Evolutionary conservation across 2,888 invertebrate genomes (phyloP).

Genomic region (Eretmocerus hayati): DNA sequence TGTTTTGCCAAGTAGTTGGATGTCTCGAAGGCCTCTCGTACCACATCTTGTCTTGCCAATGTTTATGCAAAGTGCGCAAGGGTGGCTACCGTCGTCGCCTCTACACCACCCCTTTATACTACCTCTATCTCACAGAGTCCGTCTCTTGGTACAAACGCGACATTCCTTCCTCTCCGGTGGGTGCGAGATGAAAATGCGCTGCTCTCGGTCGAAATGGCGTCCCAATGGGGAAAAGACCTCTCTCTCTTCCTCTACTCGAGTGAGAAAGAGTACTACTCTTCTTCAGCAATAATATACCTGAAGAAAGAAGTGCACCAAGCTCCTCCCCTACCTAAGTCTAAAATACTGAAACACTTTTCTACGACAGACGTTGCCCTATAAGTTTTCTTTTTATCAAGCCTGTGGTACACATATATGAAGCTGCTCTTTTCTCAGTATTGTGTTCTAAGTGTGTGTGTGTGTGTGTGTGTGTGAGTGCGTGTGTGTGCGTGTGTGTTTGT

Average conservation of each 20-base stretch:
- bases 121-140: background rate
- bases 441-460: no score
- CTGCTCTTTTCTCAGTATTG: background rate
- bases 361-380: conserved; percentile 17
- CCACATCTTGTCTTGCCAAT: conserved; percentile 1
- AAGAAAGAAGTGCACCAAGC: background rate
- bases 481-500: no score
- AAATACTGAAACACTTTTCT: conserved; percentile 24
- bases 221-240: no score
- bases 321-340: conserved; percentile 16
- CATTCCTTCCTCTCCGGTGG: background rate
- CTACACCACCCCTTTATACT: background rate
- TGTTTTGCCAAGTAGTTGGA: no score
- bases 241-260: no score
- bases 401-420: conserved; percentile 1
- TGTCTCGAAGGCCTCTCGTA: no score
- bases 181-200: conserved; percentile 16
- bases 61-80: conserved; percentile 17
- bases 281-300: no score
- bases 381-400: conserved; percentile 17
- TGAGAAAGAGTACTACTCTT: background rate
- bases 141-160: no score
- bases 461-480: no score
- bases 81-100: background rate
- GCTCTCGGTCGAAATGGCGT: background rate